Evolutionary conservation across 2,888 invertebrate species (phyloP).

Genomic region (Scaeva pyrastri): DNA sequence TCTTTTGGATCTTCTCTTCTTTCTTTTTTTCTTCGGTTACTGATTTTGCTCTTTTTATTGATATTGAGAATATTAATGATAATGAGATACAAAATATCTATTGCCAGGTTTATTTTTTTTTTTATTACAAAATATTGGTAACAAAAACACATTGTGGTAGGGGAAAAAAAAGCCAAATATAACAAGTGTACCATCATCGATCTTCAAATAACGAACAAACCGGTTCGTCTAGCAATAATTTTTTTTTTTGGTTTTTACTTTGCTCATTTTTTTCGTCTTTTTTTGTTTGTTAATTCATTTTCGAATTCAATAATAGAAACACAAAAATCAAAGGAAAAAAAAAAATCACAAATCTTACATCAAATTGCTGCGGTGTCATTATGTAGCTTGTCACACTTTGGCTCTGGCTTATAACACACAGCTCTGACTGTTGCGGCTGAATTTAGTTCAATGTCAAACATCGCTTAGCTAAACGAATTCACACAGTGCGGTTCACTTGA

Average conservation of each 20-base stretch:
- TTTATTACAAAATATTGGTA: constrained; percentile 25
- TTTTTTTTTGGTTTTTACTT: constrained; percentile 54
- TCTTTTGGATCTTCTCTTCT: background rate
- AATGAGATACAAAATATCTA: constrained; percentile 64
- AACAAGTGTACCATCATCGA: constrained; percentile 50
- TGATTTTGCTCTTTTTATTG: constrained; percentile 34
- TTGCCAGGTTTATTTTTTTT: constrained; percentile 17
- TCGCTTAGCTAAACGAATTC: constrained; percentile 46
- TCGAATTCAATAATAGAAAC: constrained; percentile 65
- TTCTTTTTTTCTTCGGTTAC: constrained; percentile 22
- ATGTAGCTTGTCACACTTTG: constrained; percentile 17
- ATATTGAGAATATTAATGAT: constrained; percentile 52
- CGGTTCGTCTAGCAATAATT: constrained; percentile 65
- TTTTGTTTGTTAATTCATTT: constrained; percentile 43
- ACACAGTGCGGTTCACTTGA: background rate
- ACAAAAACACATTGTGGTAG: constrained; percentile 4
- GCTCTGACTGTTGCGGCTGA: constrained; percentile 49
- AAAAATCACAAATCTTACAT: constrained; percentile 35
- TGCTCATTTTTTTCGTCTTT: constrained; percentile 49
- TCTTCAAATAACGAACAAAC: constrained; percentile 34
- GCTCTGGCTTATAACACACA: background rate
- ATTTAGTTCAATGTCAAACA: constrained; percentile 75
- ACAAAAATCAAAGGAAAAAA: constrained; percentile 17
- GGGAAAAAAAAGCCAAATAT: constrained; percentile 20
- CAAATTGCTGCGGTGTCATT: constrained; percentile 38